Conservation (phyloP, 2,113 vertebrate genomes). For the Capreolus pygargus region DNA sequence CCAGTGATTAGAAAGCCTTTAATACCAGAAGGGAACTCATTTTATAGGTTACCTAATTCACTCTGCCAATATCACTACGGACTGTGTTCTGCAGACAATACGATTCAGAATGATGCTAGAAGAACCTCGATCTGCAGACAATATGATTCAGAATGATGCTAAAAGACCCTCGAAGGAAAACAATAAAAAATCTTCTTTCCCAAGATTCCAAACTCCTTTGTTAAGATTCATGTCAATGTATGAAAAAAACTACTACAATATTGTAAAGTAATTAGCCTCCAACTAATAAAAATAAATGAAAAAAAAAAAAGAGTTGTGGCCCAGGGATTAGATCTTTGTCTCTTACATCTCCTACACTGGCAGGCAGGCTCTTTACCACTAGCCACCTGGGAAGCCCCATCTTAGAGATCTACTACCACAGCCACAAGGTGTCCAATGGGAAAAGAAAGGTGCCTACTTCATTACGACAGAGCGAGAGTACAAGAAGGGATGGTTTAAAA, state of each 20-base stretch:
- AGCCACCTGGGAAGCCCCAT: background rate
- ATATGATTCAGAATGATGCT: background rate
- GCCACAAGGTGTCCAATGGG: background rate
- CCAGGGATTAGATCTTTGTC: background rate
- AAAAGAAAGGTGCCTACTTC: background rate
- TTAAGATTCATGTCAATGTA: background rate
- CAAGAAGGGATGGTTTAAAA: background rate
- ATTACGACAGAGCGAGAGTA: background rate
- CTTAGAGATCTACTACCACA: background rate
- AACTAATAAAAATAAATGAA: too few species aligned
- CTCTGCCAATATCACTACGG: background rate
- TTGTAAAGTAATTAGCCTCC: too few species aligned
- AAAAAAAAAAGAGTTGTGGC: background rate
- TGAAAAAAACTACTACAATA: too few species aligned
- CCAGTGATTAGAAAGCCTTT: constrained; percentile 3
- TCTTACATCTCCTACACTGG: background rate
- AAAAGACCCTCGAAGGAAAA: background rate
- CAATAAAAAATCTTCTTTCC: background rate
- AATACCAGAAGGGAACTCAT: background rate
- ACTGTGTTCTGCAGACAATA: background rate
- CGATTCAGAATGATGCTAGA: background rate
- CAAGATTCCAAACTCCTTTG: background rate
- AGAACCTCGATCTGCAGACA: background rate
- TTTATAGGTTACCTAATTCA: constrained; percentile 31
- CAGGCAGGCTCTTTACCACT: background rate